Evolutionary conservation across 2,888 invertebrate genomes (phyloP).

Genomic region (Parnassius smintheus): DNA sequence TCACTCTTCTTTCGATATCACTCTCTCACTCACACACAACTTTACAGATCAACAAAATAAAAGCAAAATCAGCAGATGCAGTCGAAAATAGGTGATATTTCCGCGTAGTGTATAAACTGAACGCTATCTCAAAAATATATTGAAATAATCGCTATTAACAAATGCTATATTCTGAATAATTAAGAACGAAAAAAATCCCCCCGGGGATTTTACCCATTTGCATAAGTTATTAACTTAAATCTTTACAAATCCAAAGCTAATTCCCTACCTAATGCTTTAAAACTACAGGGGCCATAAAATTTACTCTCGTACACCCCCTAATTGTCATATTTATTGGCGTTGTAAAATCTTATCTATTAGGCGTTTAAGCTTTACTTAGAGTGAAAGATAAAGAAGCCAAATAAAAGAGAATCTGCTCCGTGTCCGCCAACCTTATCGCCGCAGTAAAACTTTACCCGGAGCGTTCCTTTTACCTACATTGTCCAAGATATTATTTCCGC

Average conservation of each 20-base stretch:
- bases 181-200: not conserved
- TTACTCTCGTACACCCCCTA: slow-evolving; percentile 47
- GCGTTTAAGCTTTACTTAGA: slow-evolving; percentile 34
- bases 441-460: slow-evolving; percentile 27
- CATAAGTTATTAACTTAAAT: slow-evolving; percentile 12
- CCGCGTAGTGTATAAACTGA: no score
- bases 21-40: no score
- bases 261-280: slow-evolving; percentile 3
- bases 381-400: slow-evolving; percentile 33
- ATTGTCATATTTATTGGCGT: slow-evolving; percentile 55
- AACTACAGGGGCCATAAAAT: slow-evolving; percentile 45
- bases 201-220: slow-evolving; percentile 11
- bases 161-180: no score
- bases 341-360: slow-evolving; percentile 52
- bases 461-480: slow-evolving; percentile 15
- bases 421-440: slow-evolving; percentile 24
- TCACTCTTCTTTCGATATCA: no score
- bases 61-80: no score
- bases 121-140: no score
- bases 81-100: no score
- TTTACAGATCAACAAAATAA: no score
- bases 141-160: no score
- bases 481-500: slow-evolving; percentile 6
- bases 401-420: slow-evolving; percentile 29
- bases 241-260: slow-evolving; percentile 14